Conservation (phyloP, 2,113 vertebrate species). For the Excalfactoria chinensis region DNA sequence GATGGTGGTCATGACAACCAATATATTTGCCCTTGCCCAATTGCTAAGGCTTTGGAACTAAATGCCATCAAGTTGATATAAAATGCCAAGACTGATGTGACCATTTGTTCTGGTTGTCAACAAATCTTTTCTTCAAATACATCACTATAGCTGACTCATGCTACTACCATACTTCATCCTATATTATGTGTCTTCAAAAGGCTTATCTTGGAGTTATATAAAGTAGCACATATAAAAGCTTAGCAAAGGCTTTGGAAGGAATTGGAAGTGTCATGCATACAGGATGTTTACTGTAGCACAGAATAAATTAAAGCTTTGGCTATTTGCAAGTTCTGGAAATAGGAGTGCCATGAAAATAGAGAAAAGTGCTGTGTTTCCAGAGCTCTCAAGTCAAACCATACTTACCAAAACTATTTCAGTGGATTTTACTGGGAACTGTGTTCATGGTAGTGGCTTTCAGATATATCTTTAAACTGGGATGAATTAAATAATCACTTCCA, state of each 20-base stretch:
- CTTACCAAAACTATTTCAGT: neutral
- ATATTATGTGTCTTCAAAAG: neutral
- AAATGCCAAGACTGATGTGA: slow-evolving; percentile 42
- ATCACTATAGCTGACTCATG: slow-evolving; percentile 33
- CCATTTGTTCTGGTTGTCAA: slow-evolving; percentile 58
- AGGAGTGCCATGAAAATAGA: neutral
- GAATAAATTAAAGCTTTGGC: neutral
- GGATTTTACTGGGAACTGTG: neutral
- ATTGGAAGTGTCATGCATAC: neutral
- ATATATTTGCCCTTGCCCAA: slow-evolving; percentile 1
- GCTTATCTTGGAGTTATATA: neutral
- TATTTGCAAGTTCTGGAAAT: neutral
- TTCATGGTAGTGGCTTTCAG: neutral
- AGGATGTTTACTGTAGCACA: neutral
- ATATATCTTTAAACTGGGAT: neutral
- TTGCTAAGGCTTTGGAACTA: slow-evolving; percentile 39
- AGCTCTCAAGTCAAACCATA: neutral
- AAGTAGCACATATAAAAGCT: neutral
- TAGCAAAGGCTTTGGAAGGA: neutral
- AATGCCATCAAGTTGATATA: slow-evolving; percentile 30
- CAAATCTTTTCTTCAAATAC: slow-evolving; percentile 57
- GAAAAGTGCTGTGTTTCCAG: neutral
- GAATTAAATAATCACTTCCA: neutral
- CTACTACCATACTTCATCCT: neutral
- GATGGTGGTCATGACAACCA: slow-evolving; percentile 53